Evolutionary conservation across 1,140 invertebrate species (phyloP).

Genomic region (Rhagoletis pomonella): DNA sequence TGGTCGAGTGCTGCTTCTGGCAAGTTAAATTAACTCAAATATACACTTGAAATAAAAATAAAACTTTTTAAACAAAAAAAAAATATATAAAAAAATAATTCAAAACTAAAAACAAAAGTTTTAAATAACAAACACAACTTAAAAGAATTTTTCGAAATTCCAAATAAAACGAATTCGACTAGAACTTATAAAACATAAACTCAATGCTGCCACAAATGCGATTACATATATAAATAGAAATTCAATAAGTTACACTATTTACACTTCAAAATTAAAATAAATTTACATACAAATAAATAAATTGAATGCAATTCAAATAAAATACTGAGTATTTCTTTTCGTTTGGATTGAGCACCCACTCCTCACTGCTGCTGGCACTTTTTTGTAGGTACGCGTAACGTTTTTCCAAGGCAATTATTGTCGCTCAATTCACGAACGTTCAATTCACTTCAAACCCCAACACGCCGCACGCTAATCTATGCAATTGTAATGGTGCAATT

Average conservation of each 20-base stretch:
- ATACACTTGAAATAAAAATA: not conserved
- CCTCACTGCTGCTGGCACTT: not conserved
- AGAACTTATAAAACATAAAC: conserved; percentile 38
- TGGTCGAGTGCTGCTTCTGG: not conserved
- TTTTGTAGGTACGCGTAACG: not conserved
- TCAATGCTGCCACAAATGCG: not conserved
- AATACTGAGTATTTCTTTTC: conserved; percentile 16
- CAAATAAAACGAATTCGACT: conserved; percentile 8
- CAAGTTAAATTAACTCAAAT: not conserved
- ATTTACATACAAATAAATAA: not conserved
- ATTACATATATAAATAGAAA: not conserved
- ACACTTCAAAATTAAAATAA: not conserved
- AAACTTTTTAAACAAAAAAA: not conserved
- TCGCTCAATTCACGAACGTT: not conserved
- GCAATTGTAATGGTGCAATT: conserved; percentile 72
- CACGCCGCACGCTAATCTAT: conserved; percentile 57
- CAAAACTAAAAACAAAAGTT: not conserved
- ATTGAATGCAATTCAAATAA: not conserved
- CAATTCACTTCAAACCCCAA: not conserved
- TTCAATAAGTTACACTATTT: not conserved
- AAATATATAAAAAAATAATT: not conserved
- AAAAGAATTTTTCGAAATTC: conserved; percentile 7
- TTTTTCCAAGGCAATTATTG: not conserved
- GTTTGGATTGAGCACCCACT: no score
- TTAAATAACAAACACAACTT: not conserved